phyloP scores from a whole-genome alignment of 2,888 invertebrate species.

The Synergus itoensis region DNA sequence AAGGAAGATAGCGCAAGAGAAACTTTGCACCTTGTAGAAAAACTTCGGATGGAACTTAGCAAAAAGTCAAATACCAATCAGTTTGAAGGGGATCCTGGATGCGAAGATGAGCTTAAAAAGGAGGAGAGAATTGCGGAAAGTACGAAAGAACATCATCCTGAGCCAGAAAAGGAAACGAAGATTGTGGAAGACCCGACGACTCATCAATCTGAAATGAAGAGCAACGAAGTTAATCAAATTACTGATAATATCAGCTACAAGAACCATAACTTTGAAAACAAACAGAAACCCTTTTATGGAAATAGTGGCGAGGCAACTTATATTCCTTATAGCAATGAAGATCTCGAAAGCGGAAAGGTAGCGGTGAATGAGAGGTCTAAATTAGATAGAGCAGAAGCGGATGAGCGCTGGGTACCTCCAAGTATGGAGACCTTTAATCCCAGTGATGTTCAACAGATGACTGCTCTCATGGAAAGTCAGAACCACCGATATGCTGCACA shows the following conservation, averaged over 20 bases:
- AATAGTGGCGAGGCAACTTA: slow-evolving; percentile 67
- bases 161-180: slow-evolving; percentile 53
- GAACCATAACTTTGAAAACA: slow-evolving; percentile 65
- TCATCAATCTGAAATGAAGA: slow-evolving; percentile 39
- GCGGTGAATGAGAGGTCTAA: slow-evolving; percentile 75
- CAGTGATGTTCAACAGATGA: slow-evolving; percentile 68
- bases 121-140: slow-evolving; percentile 58
- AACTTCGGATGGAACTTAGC: slow-evolving; percentile 86
- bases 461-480: slow-evolving; percentile 72
- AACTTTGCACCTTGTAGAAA: slow-evolving; percentile 91
- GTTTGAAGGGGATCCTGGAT: slow-evolving; percentile 77
- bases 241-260: slow-evolving; percentile 40
- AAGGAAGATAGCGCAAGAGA: slow-evolving; percentile 91
- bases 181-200: slow-evolving; percentile 44
- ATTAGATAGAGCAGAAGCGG: slow-evolving; percentile 78
- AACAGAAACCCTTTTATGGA: slow-evolving; percentile 69
- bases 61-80: slow-evolving; percentile 83
- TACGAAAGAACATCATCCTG: slow-evolving; percentile 46
- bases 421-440: slow-evolving; percentile 77
- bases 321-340: slow-evolving; percentile 70
- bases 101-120: slow-evolving; percentile 72
- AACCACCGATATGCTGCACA: slow-evolving; percentile 71
- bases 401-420: slow-evolving; percentile 84
- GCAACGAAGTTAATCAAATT: slow-evolving; percentile 49
- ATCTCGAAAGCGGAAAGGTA: slow-evolving; percentile 75